These are phyloP conservation scores for Lipophrys pholis DNA, from an alignment of 2,113 vertebrate species.

Conservation along the genomic window DNA sequence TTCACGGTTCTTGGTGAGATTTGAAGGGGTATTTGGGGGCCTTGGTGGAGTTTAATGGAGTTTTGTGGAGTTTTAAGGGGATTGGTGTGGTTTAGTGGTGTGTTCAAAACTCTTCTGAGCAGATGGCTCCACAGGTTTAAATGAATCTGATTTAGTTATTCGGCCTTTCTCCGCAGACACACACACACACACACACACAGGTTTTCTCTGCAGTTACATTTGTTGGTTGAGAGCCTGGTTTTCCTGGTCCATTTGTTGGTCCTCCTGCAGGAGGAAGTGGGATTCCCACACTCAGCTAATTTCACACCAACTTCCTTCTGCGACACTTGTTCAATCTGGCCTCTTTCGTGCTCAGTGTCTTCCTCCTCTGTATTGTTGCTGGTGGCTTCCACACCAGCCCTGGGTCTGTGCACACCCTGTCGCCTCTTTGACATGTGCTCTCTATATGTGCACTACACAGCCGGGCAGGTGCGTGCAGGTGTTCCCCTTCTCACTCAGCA, in stretches of 20 bases:
- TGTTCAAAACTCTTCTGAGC: slow-evolving; percentile 15
- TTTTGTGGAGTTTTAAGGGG: slow-evolving; percentile 49
- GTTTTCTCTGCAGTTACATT: neutral
- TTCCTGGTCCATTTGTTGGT: slow-evolving; percentile 21
- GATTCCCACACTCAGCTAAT: slow-evolving; percentile 38
- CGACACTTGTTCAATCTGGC: neutral
- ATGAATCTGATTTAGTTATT: neutral
- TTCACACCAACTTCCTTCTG: slow-evolving; percentile 17
- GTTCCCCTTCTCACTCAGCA: slow-evolving; percentile 77
- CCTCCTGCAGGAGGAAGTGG: slow-evolving; percentile 9
- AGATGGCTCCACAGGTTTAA: slow-evolving; percentile 26
- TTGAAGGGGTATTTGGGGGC: slow-evolving; percentile 62
- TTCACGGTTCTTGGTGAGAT: too few species aligned
- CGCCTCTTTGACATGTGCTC: slow-evolving; percentile 24
- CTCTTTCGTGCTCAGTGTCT: slow-evolving; percentile 8
- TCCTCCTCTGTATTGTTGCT: neutral
- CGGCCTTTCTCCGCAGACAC: too few species aligned
- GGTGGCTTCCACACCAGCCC: neutral
- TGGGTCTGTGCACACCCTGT: slow-evolving; percentile 24
- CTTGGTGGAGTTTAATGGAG: too few species aligned
- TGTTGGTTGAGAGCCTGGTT: slow-evolving; percentile 13
- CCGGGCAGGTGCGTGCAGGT: slow-evolving; percentile 82
- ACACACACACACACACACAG: neutral
- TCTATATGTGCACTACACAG: slow-evolving; percentile 53
- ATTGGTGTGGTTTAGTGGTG: neutral